These are phyloP conservation scores for Hemicrepidius hirtus DNA, from an alignment of 2,888 invertebrate genomes.

Conservation along the genomic window DNA sequence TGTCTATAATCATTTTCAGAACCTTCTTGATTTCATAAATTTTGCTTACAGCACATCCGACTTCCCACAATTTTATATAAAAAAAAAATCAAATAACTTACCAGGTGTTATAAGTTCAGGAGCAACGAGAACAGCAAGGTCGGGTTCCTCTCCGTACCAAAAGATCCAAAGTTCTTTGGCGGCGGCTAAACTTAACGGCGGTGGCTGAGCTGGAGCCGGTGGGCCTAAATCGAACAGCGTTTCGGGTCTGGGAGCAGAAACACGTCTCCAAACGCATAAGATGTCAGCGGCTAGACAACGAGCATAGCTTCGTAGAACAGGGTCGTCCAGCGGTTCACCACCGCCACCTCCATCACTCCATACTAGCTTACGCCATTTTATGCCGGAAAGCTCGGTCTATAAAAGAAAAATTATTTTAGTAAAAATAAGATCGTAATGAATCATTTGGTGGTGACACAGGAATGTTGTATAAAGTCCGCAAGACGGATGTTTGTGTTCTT, in stretches of 20 bases:
- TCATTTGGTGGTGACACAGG: too few species aligned
- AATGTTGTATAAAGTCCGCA: too few species aligned
- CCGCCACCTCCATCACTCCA: constrained; percentile 83
- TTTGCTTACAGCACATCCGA: too few species aligned
- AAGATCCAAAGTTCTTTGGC: constrained; percentile 99
- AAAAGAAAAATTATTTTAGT: constrained; percentile 68
- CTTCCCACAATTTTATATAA: background rate
- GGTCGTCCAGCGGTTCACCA: constrained; percentile 86
- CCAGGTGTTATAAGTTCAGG: constrained; percentile 90
- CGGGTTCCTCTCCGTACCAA: constrained; percentile 99
- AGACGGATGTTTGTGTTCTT: too few species aligned
- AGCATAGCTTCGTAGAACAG: constrained; percentile 92
- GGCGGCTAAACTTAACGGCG: constrained; percentile 87
- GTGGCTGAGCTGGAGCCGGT: constrained; percentile 75
- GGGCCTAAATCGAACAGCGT: constrained; percentile 71
- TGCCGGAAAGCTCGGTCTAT: constrained; percentile 99
- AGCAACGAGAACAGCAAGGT: constrained; percentile 88
- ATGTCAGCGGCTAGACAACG: constrained; percentile 95
- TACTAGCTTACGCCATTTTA: constrained; percentile 98
- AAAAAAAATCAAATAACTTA: constrained; percentile 77
- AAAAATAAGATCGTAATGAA: background rate
- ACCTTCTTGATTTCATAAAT: too few species aligned
- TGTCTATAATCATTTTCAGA: too few species aligned
- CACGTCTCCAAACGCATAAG: constrained; percentile 98
- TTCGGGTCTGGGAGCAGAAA: constrained; percentile 75